Conservation (phyloP, 2,888 invertebrate species). For the Cenopis cana region DNA sequence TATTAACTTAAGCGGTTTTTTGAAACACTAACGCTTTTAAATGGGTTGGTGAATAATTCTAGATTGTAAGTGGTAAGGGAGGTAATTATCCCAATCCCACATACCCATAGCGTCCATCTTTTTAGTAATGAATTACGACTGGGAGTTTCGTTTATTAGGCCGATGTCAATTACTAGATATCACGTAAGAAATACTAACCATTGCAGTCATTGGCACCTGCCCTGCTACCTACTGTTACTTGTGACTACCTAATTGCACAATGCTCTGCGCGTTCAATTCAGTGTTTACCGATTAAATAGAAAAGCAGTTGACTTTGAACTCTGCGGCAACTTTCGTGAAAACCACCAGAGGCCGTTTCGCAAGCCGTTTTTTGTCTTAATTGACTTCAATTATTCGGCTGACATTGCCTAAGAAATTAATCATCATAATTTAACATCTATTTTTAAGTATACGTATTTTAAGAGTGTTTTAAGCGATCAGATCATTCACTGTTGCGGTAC, state of each 20-base stretch:
- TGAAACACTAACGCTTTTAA: no score
- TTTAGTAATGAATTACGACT: no score
- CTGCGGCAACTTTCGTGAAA: slow-evolving; percentile 34
- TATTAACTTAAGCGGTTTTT: no score
- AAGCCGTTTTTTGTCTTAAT: slow-evolving; percentile 35
- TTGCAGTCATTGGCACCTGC: not conserved
- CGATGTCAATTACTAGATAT: not conserved
- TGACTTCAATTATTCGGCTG: slow-evolving; percentile 21
- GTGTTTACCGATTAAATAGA: slow-evolving; percentile 30
- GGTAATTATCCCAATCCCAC: no score
- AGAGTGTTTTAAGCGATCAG: no score
- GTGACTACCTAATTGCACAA: slow-evolving; percentile 19
- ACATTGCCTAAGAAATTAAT: slow-evolving; percentile 23
- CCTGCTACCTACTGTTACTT: not conserved
- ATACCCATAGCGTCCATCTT: no score
- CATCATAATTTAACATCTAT: no score
- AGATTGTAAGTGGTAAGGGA: no score
- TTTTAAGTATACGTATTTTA: no score
- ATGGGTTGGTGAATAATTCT: no score
- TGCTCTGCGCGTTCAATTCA: slow-evolving; percentile 10
- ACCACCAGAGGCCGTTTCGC: slow-evolving; percentile 27
- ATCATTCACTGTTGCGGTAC: not conserved
- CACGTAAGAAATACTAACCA: slow-evolving; percentile 2
- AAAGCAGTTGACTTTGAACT: slow-evolving; percentile 41
- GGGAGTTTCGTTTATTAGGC: no score